Percentiles rank a stretch among this genome's conserved stretches.
These are phyloP conservation scores for Melanchra persicariae DNA, from an alignment of 2,888 invertebrate species.

Conservation along the genomic window DNA sequence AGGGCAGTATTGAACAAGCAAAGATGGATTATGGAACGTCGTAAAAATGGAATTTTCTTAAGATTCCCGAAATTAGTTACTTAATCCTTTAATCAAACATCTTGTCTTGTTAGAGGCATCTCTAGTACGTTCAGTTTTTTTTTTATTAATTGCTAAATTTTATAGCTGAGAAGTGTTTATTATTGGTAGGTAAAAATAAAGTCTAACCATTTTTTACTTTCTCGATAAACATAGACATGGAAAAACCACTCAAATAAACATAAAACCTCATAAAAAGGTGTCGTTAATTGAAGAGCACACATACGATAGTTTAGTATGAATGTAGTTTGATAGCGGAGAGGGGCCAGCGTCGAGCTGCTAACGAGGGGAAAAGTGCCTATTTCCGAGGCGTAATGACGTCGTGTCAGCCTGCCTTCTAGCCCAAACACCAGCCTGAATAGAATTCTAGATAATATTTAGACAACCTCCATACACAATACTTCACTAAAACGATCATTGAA, in stretches of 20 bases:
- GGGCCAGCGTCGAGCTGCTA: constrained; percentile 84
- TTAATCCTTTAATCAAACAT: constrained; percentile 46
- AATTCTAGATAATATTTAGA: constrained; percentile 73
- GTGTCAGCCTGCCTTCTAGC: constrained; percentile 82
- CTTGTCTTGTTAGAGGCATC: background rate
- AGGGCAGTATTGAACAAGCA: constrained; percentile 67
- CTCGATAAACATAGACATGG: background rate
- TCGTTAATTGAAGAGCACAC: constrained; percentile 71
- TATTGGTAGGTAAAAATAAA: background rate
- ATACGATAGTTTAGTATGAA: constrained; percentile 69
- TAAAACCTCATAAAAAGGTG: constrained; percentile 54
- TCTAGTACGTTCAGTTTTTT: background rate
- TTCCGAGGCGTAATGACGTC: constrained; percentile 89
- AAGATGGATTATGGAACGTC: constrained; percentile 75
- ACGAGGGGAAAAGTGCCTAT: constrained; percentile 91
- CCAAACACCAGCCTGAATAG: constrained; percentile 70
- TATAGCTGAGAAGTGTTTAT: background rate
- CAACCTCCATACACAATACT: constrained; percentile 56
- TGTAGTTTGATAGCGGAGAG: constrained; percentile 74
- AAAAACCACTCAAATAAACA: background rate
- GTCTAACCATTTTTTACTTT: too few relatives aligned
- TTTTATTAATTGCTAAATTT: background rate
- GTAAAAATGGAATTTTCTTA: constrained; percentile 66
- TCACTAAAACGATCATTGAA: constrained; percentile 29
- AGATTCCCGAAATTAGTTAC: constrained; percentile 41